phyloP scores from a whole-genome alignment of 2,888 invertebrate genomes.

The Argyresthia albistria region DNA sequence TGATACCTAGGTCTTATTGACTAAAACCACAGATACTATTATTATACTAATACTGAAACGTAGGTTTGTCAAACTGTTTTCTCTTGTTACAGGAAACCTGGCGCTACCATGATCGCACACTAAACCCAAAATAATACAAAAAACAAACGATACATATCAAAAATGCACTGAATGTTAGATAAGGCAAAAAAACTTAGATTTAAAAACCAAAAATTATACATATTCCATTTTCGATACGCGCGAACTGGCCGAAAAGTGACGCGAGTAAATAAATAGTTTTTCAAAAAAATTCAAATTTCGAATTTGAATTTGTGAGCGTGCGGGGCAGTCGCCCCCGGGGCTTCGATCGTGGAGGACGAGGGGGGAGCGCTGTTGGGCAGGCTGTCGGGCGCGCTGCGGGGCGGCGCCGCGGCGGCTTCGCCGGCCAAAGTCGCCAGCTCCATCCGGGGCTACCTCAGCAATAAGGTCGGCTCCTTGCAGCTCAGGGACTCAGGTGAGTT shows the following conservation, averaged over 20 bases:
- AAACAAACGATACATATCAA: conserved; percentile 55
- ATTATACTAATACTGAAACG: too few species aligned
- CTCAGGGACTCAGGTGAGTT: conserved; percentile 80
- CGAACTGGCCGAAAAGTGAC: not conserved
- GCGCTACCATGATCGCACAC: conserved; percentile 47
- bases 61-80: not conserved
- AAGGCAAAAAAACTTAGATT: conserved; percentile 9
- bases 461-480: conserved; percentile 77
- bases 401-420: conserved; percentile 78
- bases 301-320: conserved; percentile 14
- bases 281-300: conserved; percentile 10
- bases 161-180: conserved; percentile 48
- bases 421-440: conserved; percentile 81
- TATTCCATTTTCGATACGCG: not conserved
- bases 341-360: conserved; percentile 60
- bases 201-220: not conserved
- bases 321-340: conserved; percentile 33
- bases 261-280: not conserved
- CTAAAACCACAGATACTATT: too few species aligned
- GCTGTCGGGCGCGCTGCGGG: conserved; percentile 77
- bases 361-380: conserved; percentile 75
- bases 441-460: conserved; percentile 80
- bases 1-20: too few species aligned
- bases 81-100: conserved; percentile 46
- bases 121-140: conserved; percentile 23